These are phyloP conservation scores for Hyla sarda DNA, from an alignment of 2,113 vertebrate genomes.

Conservation along the genomic window DNA sequence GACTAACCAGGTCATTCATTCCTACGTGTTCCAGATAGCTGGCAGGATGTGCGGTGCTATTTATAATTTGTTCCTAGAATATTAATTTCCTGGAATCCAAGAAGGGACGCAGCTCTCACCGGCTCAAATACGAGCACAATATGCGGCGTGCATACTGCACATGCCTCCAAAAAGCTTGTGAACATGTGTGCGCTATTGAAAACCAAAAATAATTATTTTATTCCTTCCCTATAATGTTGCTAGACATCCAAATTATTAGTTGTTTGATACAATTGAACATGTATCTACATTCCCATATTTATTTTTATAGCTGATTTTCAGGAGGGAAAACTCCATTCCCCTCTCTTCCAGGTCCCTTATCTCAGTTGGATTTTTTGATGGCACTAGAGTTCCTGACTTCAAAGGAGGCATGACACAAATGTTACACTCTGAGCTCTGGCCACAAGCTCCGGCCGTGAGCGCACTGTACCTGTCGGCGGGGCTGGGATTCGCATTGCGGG, in stretches of 20 bases:
- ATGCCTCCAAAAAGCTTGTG: constrained; percentile 24
- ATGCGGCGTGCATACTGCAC: constrained; percentile 39
- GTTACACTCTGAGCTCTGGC: too few relatives aligned
- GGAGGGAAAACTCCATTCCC: too few relatives aligned
- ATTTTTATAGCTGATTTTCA: too few relatives aligned
- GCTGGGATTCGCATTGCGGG: too few relatives aligned
- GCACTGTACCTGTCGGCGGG: too few relatives aligned
- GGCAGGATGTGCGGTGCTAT: constrained; percentile 2
- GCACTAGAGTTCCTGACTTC: too few relatives aligned
- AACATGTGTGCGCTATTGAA: constrained; percentile 33
- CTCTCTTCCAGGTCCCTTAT: too few relatives aligned
- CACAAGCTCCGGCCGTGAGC: too few relatives aligned
- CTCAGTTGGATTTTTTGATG: too few relatives aligned
- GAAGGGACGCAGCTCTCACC: constrained; percentile 26
- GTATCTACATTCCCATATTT: too few relatives aligned
- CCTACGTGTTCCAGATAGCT: constrained; percentile 20
- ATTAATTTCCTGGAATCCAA: constrained; percentile 55
- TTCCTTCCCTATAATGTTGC: not conserved
- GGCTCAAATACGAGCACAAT: constrained; percentile 34
- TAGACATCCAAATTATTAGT: not conserved
- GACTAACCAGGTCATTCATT: constrained; percentile 14
- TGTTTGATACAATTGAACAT: not conserved
- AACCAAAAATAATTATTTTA: constrained; percentile 4
- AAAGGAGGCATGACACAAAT: too few relatives aligned
- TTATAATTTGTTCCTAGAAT: constrained; percentile 56